Evolutionary conservation across 2,113 vertebrate species (phyloP).

Genomic region (Rhinolophus ferrumequinum): DNA sequence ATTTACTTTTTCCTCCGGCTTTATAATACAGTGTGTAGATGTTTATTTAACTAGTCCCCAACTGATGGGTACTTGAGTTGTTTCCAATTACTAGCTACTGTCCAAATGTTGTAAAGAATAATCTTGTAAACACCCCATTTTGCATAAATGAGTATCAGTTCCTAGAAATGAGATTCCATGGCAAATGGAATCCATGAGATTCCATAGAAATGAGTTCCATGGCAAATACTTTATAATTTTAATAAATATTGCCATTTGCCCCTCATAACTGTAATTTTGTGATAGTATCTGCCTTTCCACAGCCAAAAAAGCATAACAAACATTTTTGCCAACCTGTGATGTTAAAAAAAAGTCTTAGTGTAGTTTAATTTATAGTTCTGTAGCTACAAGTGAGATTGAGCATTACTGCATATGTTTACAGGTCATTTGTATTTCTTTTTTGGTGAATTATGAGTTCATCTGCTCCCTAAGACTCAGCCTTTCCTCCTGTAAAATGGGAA

Average conservation of each 20-base stretch:
- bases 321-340: background rate
- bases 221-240: constrained; percentile 26
- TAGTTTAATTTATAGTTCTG: background rate
- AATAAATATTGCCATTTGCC: background rate
- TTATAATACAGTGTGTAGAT: background rate
- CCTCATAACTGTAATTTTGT: background rate
- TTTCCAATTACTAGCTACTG: background rate
- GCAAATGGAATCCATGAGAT: too few relatives aligned
- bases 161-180: background rate
- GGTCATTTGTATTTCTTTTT: background rate
- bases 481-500: background rate
- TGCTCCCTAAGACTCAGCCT: background rate
- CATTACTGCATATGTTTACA: background rate
- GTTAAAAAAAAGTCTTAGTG: background rate
- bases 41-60: background rate
- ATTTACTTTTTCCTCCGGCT: background rate
- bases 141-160: background rate
- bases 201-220: too few relatives aligned
- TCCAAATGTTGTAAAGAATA: background rate
- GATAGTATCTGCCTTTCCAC: background rate
- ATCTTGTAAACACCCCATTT: background rate
- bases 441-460: background rate
- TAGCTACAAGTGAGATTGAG: background rate
- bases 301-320: background rate
- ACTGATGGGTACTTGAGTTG: background rate